These are phyloP conservation scores for Microctenopoma stevenorrisi DNA, from an alignment of 2,797 vertebrate genomes.

Conservation along the genomic window DNA sequence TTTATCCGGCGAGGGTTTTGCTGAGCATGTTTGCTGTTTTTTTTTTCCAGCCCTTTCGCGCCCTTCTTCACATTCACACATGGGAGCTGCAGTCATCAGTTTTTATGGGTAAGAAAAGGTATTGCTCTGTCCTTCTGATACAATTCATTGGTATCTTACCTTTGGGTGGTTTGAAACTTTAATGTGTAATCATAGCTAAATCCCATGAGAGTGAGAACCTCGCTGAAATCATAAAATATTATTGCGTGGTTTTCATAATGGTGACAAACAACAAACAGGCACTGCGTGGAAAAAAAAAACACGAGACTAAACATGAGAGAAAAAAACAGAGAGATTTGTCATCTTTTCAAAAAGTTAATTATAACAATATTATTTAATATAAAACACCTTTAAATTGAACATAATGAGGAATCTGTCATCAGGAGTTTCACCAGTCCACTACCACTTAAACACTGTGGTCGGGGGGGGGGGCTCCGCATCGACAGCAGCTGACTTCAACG, in stretches of 20 bases:
- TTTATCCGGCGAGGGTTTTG: constrained; percentile 61
- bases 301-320: constrained; percentile 45
- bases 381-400: constrained; percentile 86
- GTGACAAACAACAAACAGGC: constrained; percentile 46
- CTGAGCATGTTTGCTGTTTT: constrained; percentile 38
- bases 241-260: constrained; percentile 65
- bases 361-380: constrained; percentile 87
- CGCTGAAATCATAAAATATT: constrained; percentile 66
- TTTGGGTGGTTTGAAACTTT: constrained; percentile 75
- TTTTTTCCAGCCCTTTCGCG: constrained; percentile 25
- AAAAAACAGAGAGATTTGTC: constrained; percentile 61
- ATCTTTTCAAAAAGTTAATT: constrained; percentile 82
- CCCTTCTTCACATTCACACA: constrained; percentile 56
- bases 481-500: constrained; percentile 64
- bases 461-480: constrained; percentile 48
- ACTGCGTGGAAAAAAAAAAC: constrained; percentile 27
- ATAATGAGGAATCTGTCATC: constrained; percentile 74
- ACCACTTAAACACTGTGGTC: constrained; percentile 62
- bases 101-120: constrained; percentile 63
- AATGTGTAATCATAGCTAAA: constrained; percentile 69
- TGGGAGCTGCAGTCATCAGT: constrained; percentile 72
- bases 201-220: constrained; percentile 51
- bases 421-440: constrained; percentile 68
- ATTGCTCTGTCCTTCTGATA: constrained; percentile 58
- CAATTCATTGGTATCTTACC: constrained; percentile 60